Percentiles rank a stretch among this genome's conserved stretches.
These are phyloP conservation scores for Rhinogobio ventralis DNA, from an alignment of 2,797 vertebrate genomes.

Conservation along the genomic window DNA sequence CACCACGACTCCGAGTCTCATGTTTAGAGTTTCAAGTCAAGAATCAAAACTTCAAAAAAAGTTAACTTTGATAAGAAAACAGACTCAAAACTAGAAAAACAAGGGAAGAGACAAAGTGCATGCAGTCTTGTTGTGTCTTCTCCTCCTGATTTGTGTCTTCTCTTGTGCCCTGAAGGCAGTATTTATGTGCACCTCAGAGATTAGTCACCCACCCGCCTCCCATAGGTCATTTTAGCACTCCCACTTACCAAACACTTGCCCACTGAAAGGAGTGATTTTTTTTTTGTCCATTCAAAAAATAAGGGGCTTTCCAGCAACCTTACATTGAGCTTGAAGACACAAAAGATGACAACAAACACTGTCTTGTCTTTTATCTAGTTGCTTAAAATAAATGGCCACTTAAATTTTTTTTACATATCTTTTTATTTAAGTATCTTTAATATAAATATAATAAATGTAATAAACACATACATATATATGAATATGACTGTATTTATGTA, in stretches of 20 bases:
- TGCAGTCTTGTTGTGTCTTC: slow-evolving; percentile 43
- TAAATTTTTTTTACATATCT: background rate
- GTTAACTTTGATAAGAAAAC: background rate
- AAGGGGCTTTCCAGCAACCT: slow-evolving; percentile 76
- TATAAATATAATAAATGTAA: background rate
- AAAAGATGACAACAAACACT: slow-evolving; percentile 54
- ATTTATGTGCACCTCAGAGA: slow-evolving; percentile 73
- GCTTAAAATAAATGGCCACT: background rate
- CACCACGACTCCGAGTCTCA: slow-evolving; percentile 71
- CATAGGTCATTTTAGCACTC: slow-evolving; percentile 70
- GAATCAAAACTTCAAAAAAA: background rate
- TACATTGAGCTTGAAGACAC: slow-evolving; percentile 21
- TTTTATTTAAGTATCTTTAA: background rate
- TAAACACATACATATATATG: background rate
- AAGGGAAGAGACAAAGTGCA: slow-evolving; percentile 31
- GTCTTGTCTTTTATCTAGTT: background rate
- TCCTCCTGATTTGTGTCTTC: slow-evolving; percentile 64
- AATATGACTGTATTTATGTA: background rate
- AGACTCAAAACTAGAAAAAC: slow-evolving; percentile 16
- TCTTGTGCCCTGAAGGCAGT: slow-evolving; percentile 65
- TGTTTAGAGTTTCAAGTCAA: slow-evolving; percentile 60
- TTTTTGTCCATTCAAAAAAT: slow-evolving; percentile 43
- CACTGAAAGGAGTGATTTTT: slow-evolving; percentile 20
- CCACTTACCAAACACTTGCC: slow-evolving; percentile 54
- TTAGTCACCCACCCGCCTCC: slow-evolving; percentile 73